Conservation (phyloP, 2,888 invertebrate genomes). For the Theretra japonica region DNA sequence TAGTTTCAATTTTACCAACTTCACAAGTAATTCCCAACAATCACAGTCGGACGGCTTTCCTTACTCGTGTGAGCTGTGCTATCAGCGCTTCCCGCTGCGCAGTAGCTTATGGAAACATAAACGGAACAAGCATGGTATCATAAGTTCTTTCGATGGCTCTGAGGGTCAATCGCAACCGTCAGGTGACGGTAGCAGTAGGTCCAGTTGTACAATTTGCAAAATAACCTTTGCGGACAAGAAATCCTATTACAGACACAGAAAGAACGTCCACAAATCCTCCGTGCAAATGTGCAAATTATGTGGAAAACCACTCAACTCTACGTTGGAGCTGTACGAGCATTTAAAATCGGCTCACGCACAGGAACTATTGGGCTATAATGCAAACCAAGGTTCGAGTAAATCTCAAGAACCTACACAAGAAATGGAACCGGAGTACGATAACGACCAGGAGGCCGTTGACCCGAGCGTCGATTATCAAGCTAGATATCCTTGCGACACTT, state of each 20-base stretch:
- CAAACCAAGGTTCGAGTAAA: slow-evolving; percentile 73
- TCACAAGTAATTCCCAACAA: slow-evolving; percentile 61
- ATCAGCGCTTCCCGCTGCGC: slow-evolving; percentile 75
- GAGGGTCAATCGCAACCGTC: slow-evolving; percentile 51
- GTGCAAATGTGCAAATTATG: slow-evolving; percentile 87
- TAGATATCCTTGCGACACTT: slow-evolving; percentile 82
- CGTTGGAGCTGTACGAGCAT: slow-evolving; percentile 86
- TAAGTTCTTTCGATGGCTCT: slow-evolving; percentile 59
- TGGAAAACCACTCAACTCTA: slow-evolving; percentile 86
- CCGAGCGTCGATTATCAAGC: slow-evolving; percentile 78
- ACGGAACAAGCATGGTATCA: slow-evolving; percentile 79
- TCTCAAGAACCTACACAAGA: slow-evolving; percentile 64
- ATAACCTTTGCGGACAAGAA: slow-evolving; percentile 86
- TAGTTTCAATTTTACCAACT: slow-evolving; percentile 76
- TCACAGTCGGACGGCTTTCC: slow-evolving; percentile 61
- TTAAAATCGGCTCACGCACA: slow-evolving; percentile 85
- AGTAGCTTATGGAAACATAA: slow-evolving; percentile 82
- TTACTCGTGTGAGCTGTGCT: slow-evolving; percentile 78
- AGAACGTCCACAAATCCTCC: slow-evolving; percentile 81
- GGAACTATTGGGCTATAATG: slow-evolving; percentile 78
- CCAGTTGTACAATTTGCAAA: slow-evolving; percentile 86
- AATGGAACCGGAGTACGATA: slow-evolving; percentile 69
- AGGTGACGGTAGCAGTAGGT: slow-evolving; percentile 64
- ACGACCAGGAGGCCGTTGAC: slow-evolving; percentile 67
- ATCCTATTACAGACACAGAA: slow-evolving; percentile 85